phyloP scores from a whole-genome alignment of 2,888 invertebrate genomes.

The Cataglyphis altisquamis region DNA sequence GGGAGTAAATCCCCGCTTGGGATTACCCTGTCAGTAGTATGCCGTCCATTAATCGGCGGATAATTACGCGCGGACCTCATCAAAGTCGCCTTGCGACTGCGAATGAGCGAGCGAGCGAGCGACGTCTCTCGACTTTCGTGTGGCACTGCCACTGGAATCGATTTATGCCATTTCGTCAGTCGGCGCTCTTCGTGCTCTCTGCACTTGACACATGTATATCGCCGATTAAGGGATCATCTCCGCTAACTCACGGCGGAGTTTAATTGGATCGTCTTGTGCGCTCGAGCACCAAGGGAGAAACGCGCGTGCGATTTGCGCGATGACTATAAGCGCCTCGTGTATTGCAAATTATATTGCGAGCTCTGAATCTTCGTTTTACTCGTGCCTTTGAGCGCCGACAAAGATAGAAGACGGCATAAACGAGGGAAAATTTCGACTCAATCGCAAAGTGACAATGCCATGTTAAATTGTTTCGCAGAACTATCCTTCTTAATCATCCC shows the following conservation, averaged over 20 bases:
- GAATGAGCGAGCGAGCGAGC: not conserved
- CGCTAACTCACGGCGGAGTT: constrained; percentile 29
- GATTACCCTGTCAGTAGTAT: constrained; percentile 26
- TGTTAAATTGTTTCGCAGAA: not conserved
- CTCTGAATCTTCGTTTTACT: not conserved
- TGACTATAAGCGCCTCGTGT: not conserved
- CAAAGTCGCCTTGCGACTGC: constrained; percentile 38
- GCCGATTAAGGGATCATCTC: constrained; percentile 50
- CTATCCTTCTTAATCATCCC: not conserved
- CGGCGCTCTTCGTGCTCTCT: constrained; percentile 11
- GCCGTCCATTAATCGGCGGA: constrained; percentile 37
- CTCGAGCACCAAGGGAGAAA: not conserved
- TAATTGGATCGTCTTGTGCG: constrained; percentile 48
- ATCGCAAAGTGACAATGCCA: constrained; percentile 12
- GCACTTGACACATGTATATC: constrained; percentile 51
- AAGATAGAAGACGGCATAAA: not conserved
- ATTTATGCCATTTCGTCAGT: constrained; percentile 42
- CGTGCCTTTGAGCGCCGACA: constrained; percentile 6
- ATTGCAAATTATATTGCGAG: constrained; percentile 24
- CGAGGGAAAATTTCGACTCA: constrained; percentile 19
- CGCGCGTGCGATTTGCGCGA: constrained; percentile 20
- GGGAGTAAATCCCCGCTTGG: constrained; percentile 22
- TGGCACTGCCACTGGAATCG: constrained; percentile 28
- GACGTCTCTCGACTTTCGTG: constrained; percentile 43
- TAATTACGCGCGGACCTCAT: constrained; percentile 50